These are phyloP conservation scores for Timema podura DNA, from an alignment of 2,888 invertebrate species.

Conservation along the genomic window DNA sequence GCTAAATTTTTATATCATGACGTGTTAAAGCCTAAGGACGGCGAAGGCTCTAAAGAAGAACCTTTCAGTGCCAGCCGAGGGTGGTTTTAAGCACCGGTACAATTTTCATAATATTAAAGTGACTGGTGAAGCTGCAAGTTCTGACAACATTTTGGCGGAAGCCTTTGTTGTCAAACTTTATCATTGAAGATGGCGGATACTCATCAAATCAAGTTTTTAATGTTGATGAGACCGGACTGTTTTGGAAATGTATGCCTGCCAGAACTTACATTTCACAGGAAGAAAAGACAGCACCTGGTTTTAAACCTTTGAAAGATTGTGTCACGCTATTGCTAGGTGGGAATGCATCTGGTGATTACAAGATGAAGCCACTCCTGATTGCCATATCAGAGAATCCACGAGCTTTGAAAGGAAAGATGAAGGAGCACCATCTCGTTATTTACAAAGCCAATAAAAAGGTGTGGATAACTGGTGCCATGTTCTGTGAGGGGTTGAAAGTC, in stretches of 20 bases:
- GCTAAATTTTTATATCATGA: not conserved
- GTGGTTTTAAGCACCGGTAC: not conserved
- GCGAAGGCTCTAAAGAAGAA: not conserved
- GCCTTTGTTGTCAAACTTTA: not conserved
- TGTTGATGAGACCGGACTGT: not conserved
- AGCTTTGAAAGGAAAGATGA: not conserved
- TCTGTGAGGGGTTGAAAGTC: not conserved
- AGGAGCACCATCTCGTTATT: not conserved
- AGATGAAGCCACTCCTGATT: slow-evolving; percentile 12
- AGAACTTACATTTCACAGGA: slow-evolving; percentile 8
- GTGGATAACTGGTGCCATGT: slow-evolving; percentile 8
- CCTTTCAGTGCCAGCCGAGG: not conserved
- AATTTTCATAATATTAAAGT: not conserved
- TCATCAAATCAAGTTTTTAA: not conserved
- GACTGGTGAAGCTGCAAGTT: slow-evolving; percentile 7
- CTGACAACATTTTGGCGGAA: not conserved
- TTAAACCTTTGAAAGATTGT: slow-evolving; percentile 14
- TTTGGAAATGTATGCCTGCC: not conserved
- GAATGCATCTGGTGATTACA: slow-evolving; percentile 14
- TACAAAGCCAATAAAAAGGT: slow-evolving; percentile 13
- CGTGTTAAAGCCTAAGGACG: not conserved
- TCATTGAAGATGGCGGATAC: not conserved
- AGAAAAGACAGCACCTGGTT: slow-evolving; percentile 1
- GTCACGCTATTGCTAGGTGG: not conserved
- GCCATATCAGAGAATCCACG: not conserved